A percentile compares a stretch with the other conserved stretches of the same genome.
phyloP scores from a whole-genome alignment of 2,888 invertebrate species.

The Aphidius colemani region DNA sequence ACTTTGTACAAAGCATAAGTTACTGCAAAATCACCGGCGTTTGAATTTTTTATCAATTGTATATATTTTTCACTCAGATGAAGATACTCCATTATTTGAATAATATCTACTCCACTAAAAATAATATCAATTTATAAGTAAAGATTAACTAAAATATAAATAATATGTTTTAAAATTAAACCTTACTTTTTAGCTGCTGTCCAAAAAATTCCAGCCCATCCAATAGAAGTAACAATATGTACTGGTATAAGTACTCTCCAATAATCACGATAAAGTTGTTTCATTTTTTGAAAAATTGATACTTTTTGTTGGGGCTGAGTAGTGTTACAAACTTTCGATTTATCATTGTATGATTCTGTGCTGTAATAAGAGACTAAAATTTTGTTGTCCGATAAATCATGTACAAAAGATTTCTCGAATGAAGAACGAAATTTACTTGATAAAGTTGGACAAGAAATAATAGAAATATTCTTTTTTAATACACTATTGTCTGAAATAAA shows the following conservation, averaged over 20 bases:
- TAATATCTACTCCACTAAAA: conserved; percentile 88
- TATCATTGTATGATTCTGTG: conserved; percentile 1
- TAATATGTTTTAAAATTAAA: background rate
- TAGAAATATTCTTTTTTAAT: conserved; percentile 13
- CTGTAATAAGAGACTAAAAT: conserved; percentile 3
- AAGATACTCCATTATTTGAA: conserved; percentile 74
- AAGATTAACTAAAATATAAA: conserved; percentile 4
- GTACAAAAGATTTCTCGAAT: conserved; percentile 3
- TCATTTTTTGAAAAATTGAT: conserved; percentile 77
- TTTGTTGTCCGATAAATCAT: conserved; percentile 7
- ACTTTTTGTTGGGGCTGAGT: background rate
- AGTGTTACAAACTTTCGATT: background rate
- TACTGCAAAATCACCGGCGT: conserved; percentile 87
- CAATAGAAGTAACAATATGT: conserved; percentile 82
- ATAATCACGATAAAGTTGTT: conserved; percentile 91
- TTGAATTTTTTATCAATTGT: conserved; percentile 75
- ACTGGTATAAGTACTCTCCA: conserved; percentile 97
- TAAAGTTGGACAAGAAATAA: conserved; percentile 2
- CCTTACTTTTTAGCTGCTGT: conserved; percentile 82
- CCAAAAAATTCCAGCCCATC: conserved; percentile 91
- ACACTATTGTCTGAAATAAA: conserved; percentile 28
- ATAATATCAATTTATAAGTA: background rate
- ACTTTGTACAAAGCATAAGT: conserved; percentile 93
- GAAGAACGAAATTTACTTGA: background rate
- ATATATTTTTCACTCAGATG: conserved; percentile 80